Evolutionary conservation across 2,113 vertebrate genomes (phyloP).

Genomic region (Oncorhynchus tshawytscha): DNA sequence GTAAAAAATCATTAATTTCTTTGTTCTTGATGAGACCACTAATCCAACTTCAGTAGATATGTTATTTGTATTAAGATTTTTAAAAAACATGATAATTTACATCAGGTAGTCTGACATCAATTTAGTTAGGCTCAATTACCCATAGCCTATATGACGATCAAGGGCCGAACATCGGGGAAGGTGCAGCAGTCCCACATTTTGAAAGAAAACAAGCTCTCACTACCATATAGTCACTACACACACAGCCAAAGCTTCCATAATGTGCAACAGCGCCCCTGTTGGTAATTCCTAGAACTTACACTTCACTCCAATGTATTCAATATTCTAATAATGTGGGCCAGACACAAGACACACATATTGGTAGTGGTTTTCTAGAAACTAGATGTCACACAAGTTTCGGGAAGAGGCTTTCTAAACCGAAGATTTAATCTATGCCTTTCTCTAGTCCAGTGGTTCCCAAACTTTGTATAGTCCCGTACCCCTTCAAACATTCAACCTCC

Average conservation of each 20-base stretch:
- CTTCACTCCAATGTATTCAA: neutral
- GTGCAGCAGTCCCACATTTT: neutral
- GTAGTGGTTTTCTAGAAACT: too few species aligned
- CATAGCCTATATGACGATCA: too few species aligned
- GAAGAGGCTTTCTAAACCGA: too few species aligned
- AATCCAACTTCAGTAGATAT: neutral
- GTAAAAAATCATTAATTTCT: conserved; percentile 30
- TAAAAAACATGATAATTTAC: too few species aligned
- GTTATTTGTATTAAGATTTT: neutral
- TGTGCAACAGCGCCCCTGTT: neutral
- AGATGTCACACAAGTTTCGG: neutral
- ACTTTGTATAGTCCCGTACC: too few species aligned
- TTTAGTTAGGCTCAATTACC: too few species aligned
- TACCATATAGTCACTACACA: neutral
- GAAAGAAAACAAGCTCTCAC: neutral
- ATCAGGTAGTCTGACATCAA: too few species aligned
- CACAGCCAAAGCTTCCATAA: neutral
- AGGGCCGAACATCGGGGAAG: too few species aligned
- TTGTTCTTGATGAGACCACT: neutral
- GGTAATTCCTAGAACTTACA: neutral
- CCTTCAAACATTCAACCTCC: too few species aligned
- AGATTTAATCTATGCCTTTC: too few species aligned
- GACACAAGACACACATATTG: too few species aligned
- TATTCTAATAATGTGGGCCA: neutral
- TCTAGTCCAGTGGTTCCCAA: too few species aligned